Conservation (phyloP, 2,797 vertebrate genomes). For the Amblyraja radiata region DNA sequence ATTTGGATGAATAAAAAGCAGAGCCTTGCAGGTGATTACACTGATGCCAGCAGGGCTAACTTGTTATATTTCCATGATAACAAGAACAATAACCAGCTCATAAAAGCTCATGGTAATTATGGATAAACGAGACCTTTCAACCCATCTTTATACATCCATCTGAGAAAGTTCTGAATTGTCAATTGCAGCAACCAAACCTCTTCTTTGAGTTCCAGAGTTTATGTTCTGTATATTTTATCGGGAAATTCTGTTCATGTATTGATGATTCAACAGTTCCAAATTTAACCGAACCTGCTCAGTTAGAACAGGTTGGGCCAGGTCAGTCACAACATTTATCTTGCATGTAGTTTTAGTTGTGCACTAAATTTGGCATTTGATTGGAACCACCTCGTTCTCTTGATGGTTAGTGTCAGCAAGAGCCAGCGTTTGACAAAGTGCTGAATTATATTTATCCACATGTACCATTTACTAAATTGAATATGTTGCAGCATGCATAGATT, state of each 20-base stretch:
- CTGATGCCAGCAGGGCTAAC: background rate
- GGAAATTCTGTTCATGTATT: background rate
- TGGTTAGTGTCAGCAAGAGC: background rate
- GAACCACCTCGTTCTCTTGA: background rate
- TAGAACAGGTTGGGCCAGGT: background rate
- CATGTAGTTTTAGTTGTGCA: background rate
- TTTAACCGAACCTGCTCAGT: background rate
- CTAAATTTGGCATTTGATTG: background rate
- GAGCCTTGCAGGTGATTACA: background rate
- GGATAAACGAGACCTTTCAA: background rate
- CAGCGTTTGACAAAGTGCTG: background rate
- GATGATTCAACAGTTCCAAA: background rate
- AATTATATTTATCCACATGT: background rate
- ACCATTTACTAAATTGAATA: background rate
- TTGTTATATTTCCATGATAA: background rate
- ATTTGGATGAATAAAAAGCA: background rate
- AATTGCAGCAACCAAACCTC: background rate
- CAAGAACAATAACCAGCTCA: background rate
- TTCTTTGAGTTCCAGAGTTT: background rate
- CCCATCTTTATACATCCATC: background rate
- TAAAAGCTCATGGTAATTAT: background rate
- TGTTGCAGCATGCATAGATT: background rate
- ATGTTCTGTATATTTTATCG: background rate
- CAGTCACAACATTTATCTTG: background rate
- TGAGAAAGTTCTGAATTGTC: background rate